Conservation (phyloP, 1,140 invertebrate genomes). For the Drosophila obscura region DNA sequence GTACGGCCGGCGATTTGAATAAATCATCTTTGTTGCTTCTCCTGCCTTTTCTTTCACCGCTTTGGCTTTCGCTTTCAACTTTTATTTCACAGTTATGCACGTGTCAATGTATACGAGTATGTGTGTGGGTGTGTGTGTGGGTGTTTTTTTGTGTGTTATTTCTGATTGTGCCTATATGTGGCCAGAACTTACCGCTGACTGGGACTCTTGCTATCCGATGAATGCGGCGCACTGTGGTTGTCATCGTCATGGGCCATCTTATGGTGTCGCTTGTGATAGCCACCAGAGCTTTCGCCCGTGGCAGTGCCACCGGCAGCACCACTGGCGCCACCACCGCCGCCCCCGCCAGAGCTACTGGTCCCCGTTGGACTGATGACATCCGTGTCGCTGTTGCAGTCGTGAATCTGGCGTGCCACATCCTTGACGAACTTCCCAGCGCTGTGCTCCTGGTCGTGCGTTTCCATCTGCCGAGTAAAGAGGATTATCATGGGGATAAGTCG, state of each 20-base stretch:
- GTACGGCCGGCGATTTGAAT: conserved; percentile 42
- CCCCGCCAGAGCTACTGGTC: conserved; percentile 76
- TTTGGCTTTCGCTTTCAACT: conserved; percentile 31
- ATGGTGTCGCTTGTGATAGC: conserved; percentile 71
- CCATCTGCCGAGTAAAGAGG: conserved; percentile 76
- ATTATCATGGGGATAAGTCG: neutral
- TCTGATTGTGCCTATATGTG: neutral
- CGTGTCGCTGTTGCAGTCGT: conserved; percentile 79
- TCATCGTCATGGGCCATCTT: conserved; percentile 85
- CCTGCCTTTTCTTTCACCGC: neutral
- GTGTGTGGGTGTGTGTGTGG: conserved; percentile 25
- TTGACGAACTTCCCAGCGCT: conserved; percentile 66
- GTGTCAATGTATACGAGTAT: conserved; percentile 20
- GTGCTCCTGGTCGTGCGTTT: conserved; percentile 75
- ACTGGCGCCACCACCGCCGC: conserved; percentile 43
- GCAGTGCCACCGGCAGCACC: conserved; percentile 11
- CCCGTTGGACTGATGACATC: conserved; percentile 80
- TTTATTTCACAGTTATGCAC: conserved; percentile 35
- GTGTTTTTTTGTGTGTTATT: conserved; percentile 16
- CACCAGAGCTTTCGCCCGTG: conserved; percentile 9
- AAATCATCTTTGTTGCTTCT: conserved; percentile 48
- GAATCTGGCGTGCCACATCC: conserved; percentile 63
- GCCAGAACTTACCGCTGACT: conserved; percentile 85
- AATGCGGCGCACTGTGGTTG: conserved; percentile 87
- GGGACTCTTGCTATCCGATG: conserved; percentile 88